Evolutionary conservation across 2,797 vertebrate genomes (phyloP).

Genomic region (Pterois miles): DNA sequence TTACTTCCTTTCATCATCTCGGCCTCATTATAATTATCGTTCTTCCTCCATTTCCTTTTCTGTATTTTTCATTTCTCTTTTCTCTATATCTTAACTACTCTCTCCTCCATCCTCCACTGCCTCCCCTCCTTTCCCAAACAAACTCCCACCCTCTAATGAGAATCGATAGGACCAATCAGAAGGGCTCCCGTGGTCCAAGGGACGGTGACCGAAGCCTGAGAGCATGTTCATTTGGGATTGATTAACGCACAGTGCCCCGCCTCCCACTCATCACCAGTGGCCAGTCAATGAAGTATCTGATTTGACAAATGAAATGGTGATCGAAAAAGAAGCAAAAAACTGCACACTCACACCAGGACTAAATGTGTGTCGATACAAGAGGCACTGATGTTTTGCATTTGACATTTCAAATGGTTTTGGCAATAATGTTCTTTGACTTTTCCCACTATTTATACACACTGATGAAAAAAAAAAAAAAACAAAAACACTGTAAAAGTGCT

Average conservation of each 20-base stretch:
- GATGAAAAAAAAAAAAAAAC: too few species aligned
- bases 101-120: not conserved
- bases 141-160: slow-evolving; percentile 39
- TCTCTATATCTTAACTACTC: not conserved
- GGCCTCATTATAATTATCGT: slow-evolving; percentile 53
- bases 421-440: not conserved
- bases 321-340: slow-evolving; percentile 9
- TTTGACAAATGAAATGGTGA: slow-evolving; percentile 41
- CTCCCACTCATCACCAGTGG: slow-evolving; percentile 2
- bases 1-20: slow-evolving; percentile 47
- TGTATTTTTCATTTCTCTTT: slow-evolving; percentile 24
- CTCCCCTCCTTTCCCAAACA: slow-evolving; percentile 5
- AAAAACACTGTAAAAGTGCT: too few species aligned
- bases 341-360: not conserved
- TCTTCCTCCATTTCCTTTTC: slow-evolving; percentile 22
- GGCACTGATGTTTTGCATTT: slow-evolving; percentile 10
- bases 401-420: slow-evolving; percentile 33
- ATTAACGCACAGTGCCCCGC: slow-evolving; percentile 29
- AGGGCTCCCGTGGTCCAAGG: slow-evolving; percentile 21
- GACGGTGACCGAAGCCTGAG: slow-evolving; percentile 5
- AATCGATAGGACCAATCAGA: slow-evolving; percentile 6
- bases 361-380: slow-evolving; percentile 21
- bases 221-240: slow-evolving; percentile 35
- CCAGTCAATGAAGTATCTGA: slow-evolving; percentile 46
- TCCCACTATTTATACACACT: not conserved